Evolutionary conservation across 2,797 vertebrate genomes (phyloP), one percentile per base, ranked within the genome.

Genomic region (Microctenopoma lineatum): DNA sequence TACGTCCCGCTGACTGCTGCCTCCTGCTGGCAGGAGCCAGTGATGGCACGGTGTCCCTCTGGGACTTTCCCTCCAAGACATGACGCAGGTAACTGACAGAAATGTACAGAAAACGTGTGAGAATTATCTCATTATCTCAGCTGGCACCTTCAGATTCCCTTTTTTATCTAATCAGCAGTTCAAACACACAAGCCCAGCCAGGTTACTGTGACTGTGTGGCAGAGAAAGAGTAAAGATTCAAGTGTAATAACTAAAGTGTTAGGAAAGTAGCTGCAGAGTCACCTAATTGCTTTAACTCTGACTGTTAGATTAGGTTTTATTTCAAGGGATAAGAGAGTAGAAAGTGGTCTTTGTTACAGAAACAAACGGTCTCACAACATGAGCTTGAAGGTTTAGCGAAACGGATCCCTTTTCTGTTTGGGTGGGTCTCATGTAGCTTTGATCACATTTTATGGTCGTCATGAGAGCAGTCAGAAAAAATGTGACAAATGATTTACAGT

Each of bases 11-110:
- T 0, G 81, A 87, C 59, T 90, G 89, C 26, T 7, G 78, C 0
- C 77, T 54, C 0, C 70, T 97, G 21, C 47, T 95, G 8, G 92
- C 95, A 0, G 96, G 95, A 7, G 94, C 94, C 0, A 92, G 92
- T 0, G 96, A 97, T 2, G 95, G 96, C 48, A 93, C 93, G 0
- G 60, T 92, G 15, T 94, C 89, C 7, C 87, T 97, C 3, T 97
- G 96, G 96, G 90, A 95, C 58, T 21, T 91, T 9, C 70, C 63
- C n/a, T 84, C 91, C 0, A 73, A 84, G 68, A 92, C 79, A 1
- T 62, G 92, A 0, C 82, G 83, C 87, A 95, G 95, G 96, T 96
- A 76, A 32, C 12, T 2, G 48, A 4, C 0, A 41, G 4, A 41
- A 41, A 41, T 8, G 52, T 39, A 1, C 38, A 39, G 38, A 44